Base-by-base conservation (phyloP, 2,888 invertebrate species). In the Brenthis hecate region DNA sequence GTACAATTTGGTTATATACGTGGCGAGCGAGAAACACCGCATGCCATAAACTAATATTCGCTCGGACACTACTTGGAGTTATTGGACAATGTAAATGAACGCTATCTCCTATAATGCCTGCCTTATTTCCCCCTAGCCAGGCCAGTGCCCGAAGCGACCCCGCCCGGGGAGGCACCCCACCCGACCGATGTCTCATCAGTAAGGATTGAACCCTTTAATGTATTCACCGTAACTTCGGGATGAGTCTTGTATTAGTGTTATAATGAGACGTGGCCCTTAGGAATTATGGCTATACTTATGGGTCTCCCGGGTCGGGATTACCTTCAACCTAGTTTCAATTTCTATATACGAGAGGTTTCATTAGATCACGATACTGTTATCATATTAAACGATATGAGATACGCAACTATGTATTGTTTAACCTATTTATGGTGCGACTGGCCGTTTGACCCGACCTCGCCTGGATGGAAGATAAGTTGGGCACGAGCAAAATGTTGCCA, bases 41-140 rank as follows among this genome's bases (percentile, higher is more conserved):
- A 85, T 85, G 82, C 85, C 86, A 87, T 91, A 92, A 91, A 92
- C 91, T 91, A 91, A 92, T 92, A 92, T 89, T 89, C 89, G 88
- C 84, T 87, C 86, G 92, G 91, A 89, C 92, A 92, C 91, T 91
- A 92, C 92, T 93, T 91, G 89, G 89, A 93, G 92, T 92, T 93
- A 93, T 93, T 92, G 93, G 91, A 93, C 92, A 93, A 93, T 93
- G 93, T 93, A 93, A 93, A 93, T 93, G 93, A 93, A 93, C 92
- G 89, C 89, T 92, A 91, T 90, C 89, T 91, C 87, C 91, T 90
- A 92, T 92, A 92, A 92, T 93, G 92, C 92, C 87, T 87, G 89
- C 90, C 90, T 88, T 90, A 88, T 87, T 87, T 83, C 88, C 87
- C 86, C 87, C 89, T 82, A 78, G 83, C 83, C 81, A 78, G 88